phyloP scores from a whole-genome alignment of 2,888 invertebrate species.

The Dastarcus helophoroides region DNA sequence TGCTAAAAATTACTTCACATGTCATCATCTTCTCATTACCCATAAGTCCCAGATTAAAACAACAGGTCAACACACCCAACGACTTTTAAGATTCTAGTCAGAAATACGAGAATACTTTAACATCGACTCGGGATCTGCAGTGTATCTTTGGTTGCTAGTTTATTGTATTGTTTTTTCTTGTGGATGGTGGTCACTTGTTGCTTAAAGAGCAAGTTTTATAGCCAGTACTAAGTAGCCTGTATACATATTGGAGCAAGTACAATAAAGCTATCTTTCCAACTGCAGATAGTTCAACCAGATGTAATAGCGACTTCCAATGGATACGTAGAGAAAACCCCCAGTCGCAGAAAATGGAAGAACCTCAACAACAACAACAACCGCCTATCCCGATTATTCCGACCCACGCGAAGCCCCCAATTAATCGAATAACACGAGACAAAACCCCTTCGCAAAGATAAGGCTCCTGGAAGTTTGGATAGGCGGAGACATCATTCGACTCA shows the following conservation, averaged over 20 bases:
- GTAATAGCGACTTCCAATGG: slow-evolving; percentile 60
- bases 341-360: slow-evolving; percentile 30
- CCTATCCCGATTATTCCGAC: slow-evolving; percentile 11
- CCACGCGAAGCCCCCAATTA: slow-evolving; percentile 30
- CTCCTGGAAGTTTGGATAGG: slow-evolving; percentile 45
- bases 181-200: not conserved
- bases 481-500: slow-evolving; percentile 36
- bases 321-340: slow-evolving; percentile 35
- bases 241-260: not conserved
- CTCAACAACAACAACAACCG: slow-evolving; percentile 15
- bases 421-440: slow-evolving; percentile 23
- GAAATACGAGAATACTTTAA: no score
- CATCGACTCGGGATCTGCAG: no score
- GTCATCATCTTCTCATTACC: no score
- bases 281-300: slow-evolving; percentile 48
- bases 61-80: no score
- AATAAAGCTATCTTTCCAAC: not conserved
- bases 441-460: slow-evolving; percentile 24
- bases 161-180: not conserved
- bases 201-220: not conserved
- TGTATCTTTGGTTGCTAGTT: no score
- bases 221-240: not conserved
- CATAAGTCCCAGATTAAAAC: no score
- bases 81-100: no score
- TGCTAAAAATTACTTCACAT: no score